These are phyloP conservation scores for Otocyon megalotis DNA, from an alignment of 2,113 vertebrate species.

Conservation along the genomic window DNA sequence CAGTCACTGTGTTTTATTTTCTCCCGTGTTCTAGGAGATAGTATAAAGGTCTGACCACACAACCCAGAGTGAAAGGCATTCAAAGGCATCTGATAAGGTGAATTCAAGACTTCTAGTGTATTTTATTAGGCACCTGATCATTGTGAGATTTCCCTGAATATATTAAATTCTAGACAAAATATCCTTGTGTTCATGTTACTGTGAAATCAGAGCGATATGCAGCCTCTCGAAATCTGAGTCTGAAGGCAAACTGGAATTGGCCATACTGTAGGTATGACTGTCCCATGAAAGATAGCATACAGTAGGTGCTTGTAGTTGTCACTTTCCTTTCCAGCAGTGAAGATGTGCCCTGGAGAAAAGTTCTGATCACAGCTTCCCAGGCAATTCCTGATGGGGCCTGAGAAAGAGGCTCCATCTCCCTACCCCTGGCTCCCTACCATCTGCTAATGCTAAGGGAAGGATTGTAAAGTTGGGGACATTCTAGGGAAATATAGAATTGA, in stretches of 20 bases:
- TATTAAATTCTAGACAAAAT: neutral
- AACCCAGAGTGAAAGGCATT: neutral
- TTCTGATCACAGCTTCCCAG: neutral
- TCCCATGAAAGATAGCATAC: neutral
- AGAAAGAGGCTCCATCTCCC: neutral
- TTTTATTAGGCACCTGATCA: neutral
- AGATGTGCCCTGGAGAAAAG: neutral
- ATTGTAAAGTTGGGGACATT: neutral
- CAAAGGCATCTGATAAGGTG: neutral
- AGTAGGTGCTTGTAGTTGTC: neutral
- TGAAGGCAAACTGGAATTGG: neutral
- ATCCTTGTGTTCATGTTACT: neutral
- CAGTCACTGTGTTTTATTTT: neutral
- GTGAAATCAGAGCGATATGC: neutral
- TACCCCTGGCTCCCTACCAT: neutral
- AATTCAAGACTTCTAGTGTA: neutral
- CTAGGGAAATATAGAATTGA: neutral
- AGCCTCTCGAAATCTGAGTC: neutral
- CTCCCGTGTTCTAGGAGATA: neutral
- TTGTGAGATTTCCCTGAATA: neutral
- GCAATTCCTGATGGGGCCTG: neutral
- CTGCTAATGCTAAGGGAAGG: neutral
- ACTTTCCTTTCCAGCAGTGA: neutral
- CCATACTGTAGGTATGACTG: fast-evolving
- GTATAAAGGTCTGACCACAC: neutral